Conservation (phyloP, 2,797 vertebrate species). For the Lophotriccus pileatus region DNA sequence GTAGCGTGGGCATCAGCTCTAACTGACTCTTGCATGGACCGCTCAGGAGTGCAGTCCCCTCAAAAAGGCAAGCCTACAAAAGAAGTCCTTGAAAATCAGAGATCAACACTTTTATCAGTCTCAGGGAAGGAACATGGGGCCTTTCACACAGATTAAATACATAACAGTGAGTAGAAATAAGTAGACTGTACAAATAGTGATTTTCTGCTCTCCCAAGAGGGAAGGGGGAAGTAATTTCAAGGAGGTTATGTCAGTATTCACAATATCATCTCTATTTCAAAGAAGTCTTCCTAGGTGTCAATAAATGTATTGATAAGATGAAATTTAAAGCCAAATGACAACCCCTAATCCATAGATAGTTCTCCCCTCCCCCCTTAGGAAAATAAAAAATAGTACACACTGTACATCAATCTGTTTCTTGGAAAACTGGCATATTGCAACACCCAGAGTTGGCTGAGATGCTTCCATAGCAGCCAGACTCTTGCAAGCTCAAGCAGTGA, state of each 20-base stretch:
- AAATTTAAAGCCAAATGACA: slow-evolving; percentile 1
- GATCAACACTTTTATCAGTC: not conserved
- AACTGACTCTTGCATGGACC: not conserved
- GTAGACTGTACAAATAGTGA: not conserved
- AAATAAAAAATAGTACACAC: slow-evolving; percentile 43
- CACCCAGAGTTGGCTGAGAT: slow-evolving; percentile 14
- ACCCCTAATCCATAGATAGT: not conserved
- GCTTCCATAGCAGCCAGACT: slow-evolving; percentile 43
- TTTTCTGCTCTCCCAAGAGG: not conserved
- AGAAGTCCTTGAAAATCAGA: not conserved
- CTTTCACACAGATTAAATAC: not conserved
- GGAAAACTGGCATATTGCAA: slow-evolving; percentile 58
- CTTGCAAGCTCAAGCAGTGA: slow-evolving; percentile 8
- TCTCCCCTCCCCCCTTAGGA: slow-evolving; percentile 1
- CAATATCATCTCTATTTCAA: not conserved
- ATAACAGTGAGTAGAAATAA: not conserved
- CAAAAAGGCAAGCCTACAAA: not conserved
- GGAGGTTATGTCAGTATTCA: not conserved
- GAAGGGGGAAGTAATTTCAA: not conserved
- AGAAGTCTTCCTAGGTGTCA: not conserved
- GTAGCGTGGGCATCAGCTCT: not conserved
- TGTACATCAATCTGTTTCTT: slow-evolving; percentile 56
- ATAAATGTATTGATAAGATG: not conserved
- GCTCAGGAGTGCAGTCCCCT: fast-evolving
- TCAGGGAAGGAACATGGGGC: not conserved